Evolutionary conservation across 2,113 vertebrate genomes (phyloP).

Genomic region (Trachemys scripta): DNA sequence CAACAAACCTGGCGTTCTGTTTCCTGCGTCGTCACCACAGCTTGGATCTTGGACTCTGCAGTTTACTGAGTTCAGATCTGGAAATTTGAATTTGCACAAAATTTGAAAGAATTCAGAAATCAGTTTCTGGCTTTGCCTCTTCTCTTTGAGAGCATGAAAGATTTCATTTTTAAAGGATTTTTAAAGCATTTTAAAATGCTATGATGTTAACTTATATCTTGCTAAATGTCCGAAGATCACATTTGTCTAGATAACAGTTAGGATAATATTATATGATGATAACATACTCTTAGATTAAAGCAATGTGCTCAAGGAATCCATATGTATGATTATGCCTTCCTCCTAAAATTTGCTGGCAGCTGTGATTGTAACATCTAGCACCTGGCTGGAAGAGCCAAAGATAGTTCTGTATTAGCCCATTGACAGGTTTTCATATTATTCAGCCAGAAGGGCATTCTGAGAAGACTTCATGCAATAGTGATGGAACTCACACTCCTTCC

Average conservation of each 20-base stretch:
- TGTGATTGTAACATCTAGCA: neutral
- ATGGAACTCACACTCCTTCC: slow-evolving; percentile 18
- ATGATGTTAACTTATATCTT: neutral
- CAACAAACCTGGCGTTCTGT: too few relatives aligned
- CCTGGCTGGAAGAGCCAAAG: neutral
- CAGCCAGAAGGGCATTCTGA: neutral
- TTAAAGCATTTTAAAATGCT: neutral
- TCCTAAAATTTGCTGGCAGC: neutral
- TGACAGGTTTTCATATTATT: neutral
- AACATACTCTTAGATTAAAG: neutral
- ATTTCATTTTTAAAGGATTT: neutral
- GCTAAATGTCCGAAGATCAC: neutral
- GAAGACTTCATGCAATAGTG: neutral
- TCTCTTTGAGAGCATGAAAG: neutral
- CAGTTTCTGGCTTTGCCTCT: neutral
- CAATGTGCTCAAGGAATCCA: neutral
- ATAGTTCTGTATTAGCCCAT: neutral
- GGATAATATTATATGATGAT: neutral
- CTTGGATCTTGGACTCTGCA: neutral
- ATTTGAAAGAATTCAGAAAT: neutral
- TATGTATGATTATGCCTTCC: neutral
- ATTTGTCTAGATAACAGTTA: neutral
- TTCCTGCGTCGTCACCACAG: too few relatives aligned
- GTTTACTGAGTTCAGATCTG: neutral
- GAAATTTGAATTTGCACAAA: neutral